A percentile compares a stretch with the other conserved stretches of the same genome.
These are phyloP conservation scores for Ellobium chinense DNA, from an alignment of 2,888 invertebrate species.

Conservation along the genomic window DNA sequence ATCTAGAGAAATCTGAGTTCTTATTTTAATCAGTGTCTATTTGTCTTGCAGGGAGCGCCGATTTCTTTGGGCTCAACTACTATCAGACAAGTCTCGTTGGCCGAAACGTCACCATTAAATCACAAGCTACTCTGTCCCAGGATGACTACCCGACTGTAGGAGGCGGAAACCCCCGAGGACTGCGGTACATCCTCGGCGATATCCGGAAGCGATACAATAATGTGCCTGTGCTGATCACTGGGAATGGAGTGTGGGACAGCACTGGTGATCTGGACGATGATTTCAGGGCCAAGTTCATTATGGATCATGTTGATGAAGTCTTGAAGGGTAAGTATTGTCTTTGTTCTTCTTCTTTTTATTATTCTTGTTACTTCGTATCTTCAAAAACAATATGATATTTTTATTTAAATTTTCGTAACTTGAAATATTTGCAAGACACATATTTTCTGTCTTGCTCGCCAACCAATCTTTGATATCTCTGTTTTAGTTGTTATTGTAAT, in stretches of 20 bases:
- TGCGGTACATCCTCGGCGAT: conserved; percentile 25
- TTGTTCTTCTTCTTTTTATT: too few relatives aligned
- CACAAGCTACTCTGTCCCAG: neutral
- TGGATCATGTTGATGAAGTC: conserved; percentile 43
- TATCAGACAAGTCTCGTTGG: conserved; percentile 9
- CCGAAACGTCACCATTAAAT: neutral
- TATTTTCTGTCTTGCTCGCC: too few relatives aligned
- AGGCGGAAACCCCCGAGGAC: conserved; percentile 6
- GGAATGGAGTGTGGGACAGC: conserved; percentile 26
- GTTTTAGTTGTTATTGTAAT: too few relatives aligned
- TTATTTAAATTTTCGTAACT: too few relatives aligned
- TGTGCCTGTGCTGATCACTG: conserved; percentile 4
- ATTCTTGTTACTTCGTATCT: too few relatives aligned
- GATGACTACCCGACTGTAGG: neutral
- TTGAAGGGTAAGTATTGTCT: conserved; percentile 44
- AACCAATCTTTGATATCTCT: too few relatives aligned
- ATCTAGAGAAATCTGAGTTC: too few relatives aligned
- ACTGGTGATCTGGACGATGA: conserved; percentile 20
- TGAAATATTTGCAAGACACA: too few relatives aligned
- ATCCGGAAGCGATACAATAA: conserved; percentile 37
- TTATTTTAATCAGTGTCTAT: too few relatives aligned
- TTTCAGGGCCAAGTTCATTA: conserved; percentile 32
- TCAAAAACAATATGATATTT: too few relatives aligned
- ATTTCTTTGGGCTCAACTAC: conserved; percentile 47
- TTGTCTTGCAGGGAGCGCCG: conserved; percentile 47